Evolutionary conservation across 1,140 invertebrate species (phyloP).

Genomic region (Mactra quadrangularis): DNA sequence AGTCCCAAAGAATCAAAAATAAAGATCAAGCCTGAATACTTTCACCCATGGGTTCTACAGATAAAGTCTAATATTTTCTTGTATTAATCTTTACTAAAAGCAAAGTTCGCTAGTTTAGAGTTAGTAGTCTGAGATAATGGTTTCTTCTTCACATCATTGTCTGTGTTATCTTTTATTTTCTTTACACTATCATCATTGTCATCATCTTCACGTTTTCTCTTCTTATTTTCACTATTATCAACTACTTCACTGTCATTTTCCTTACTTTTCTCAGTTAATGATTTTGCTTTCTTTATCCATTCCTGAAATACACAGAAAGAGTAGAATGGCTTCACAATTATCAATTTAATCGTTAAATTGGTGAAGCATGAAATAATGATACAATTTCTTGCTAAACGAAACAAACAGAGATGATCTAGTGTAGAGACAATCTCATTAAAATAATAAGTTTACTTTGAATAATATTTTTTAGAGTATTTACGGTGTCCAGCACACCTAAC

Average conservation of each 20-base stretch:
- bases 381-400: background rate
- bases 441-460: no score
- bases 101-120: conserved; percentile 72
- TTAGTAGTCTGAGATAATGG: conserved; percentile 71
- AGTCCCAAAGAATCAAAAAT: no score
- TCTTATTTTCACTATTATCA: conserved; percentile 64
- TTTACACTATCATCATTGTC: conserved; percentile 57
- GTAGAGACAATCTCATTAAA: background rate
- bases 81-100: conserved; percentile 65
- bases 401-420: background rate
- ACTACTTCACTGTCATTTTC: conserved; percentile 43
- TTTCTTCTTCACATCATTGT: conserved; percentile 60
- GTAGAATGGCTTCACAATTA: no score
- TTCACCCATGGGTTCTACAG: no score
- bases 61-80: no score
- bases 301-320: conserved; percentile 62
- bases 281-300: conserved; percentile 74
- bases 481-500: no score
- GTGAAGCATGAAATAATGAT: background rate
- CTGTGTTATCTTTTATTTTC: conserved; percentile 34
- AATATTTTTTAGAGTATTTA: no score
- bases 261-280: conserved; percentile 37
- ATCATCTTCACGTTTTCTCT: conserved; percentile 69
- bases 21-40: no score
- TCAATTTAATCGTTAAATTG: background rate